Conservation (phyloP, 1,140 invertebrate genomes). For the Acromyrmex heyeri region DNA sequence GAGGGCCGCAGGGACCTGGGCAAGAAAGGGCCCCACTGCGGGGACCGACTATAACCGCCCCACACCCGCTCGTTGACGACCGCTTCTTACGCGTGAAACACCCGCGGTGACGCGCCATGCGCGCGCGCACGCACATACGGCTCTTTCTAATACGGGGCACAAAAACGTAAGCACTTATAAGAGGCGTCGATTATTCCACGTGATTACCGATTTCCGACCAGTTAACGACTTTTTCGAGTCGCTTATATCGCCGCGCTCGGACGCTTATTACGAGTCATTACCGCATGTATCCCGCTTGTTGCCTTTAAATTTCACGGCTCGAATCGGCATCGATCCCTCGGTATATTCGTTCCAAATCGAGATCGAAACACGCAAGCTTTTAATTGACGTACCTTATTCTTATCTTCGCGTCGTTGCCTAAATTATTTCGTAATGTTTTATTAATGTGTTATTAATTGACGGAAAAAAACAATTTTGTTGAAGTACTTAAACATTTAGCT, state of each 20-base stretch:
- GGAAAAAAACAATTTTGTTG: too few relatives aligned
- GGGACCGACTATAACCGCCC: constrained; percentile 35
- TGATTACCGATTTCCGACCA: constrained; percentile 84
- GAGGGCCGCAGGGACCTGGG: not conserved
- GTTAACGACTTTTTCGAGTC: constrained; percentile 85
- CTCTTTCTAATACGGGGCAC: constrained; percentile 52
- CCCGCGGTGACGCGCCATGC: constrained; percentile 32
- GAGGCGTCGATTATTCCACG: constrained; percentile 81
- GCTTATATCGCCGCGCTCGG: constrained; percentile 73
- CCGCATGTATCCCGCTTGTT: constrained; percentile 71
- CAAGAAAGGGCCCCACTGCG: constrained; percentile 49
- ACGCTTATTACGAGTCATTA: constrained; percentile 76
- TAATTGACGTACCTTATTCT: constrained; percentile 13
- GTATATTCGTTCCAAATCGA: constrained; percentile 39
- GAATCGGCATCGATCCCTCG: constrained; percentile 78
- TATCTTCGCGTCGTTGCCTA: not conserved
- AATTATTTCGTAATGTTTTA: constrained; percentile 47
- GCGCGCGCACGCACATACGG: constrained; percentile 17
- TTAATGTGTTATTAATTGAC: not conserved
- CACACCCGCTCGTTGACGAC: constrained; percentile 29
- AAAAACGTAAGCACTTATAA: constrained; percentile 81
- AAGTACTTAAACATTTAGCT: too few relatives aligned
- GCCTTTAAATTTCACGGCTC: constrained; percentile 80
- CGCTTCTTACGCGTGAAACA: constrained; percentile 42
- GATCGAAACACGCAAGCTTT: constrained; percentile 60